Base-by-base conservation (phyloP, 2,888 invertebrate genomes). In the Meiosimyza decipiens region DNA sequence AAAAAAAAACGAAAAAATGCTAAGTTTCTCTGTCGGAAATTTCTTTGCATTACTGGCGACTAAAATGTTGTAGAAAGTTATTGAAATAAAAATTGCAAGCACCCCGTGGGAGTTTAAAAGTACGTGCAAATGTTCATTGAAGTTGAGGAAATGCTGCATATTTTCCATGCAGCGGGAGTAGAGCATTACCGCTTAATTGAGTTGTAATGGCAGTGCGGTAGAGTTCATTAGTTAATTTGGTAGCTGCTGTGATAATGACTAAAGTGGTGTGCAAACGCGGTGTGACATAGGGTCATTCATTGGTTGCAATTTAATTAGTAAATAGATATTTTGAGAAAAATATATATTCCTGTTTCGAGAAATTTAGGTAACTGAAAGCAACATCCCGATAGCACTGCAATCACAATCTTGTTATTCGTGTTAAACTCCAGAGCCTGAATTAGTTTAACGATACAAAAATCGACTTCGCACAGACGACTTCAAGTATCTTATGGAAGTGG, bases 141-240 rank as follows among this genome's bases (percentile, higher is more conserved):
- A 7, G 15, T 28, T 40, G 13, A 18, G 54, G 40, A 70, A 63
- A 52, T 59, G 63, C 40, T 52, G 52, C 62, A 52, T 70, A 63
- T 49, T 68, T 68, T 68, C 7, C 47, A 33, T 22, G 12, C 50
- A 16, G 28, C 28, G 28, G 3, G 4, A 28, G 28, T 28, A 28
- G 28, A 28, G 59, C 16, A 49, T 40, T 33, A n/a, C 40, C n/a
- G 57, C 59, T 68, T 68, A 68, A 68, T 68, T 57, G 50, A 49
- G 12, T 50, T 22, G 52, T 18, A 22, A 63, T 51, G n/a, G n/a
- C 50, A 51, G 33, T 50, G 22, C 22, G 28, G 28, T 47, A 47
- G 18, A 70, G 62, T 52, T 70, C 22, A 54, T 47, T 70, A 55
- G 18, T 70, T 70, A 33, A 11, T 50, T 16, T 64, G 49, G 16